Base-by-base conservation (phyloP, 2,888 invertebrate species). In the Agriopis aurantiaria region DNA sequence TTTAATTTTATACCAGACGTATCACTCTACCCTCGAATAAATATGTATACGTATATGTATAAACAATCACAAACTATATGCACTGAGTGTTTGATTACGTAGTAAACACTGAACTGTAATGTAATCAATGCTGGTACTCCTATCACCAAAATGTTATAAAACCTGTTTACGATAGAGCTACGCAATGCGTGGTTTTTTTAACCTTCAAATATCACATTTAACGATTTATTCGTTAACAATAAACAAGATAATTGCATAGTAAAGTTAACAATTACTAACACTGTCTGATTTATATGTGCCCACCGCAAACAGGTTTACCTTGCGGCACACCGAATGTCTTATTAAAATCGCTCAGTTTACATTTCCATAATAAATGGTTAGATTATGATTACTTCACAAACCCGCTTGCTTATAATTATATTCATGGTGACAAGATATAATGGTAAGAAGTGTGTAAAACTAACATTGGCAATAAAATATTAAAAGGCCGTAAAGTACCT, bases 221-320 rank as follows among this genome's bases (percentile, higher is more conserved):
- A 71, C 71, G 61, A 75, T 71, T 77, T 74, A 77, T 80, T 80
- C 68, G 72, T 73, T 68, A 77, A 64, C 76, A 78, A 78, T 75
- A 79, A 78, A 75, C 72, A 73, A 69, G 59, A 57, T 73, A 71
- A 74, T 74, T 71, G 69, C 72, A 61, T 68, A 73, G 71, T 71
- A 65, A 65, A 65, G 64, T 70, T 68, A 67, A 74, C 67, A 72
- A 74, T 76, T 77, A 74, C 66, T 55, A 75, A 75, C 71, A 76
- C 69, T 78, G 74, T 80, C 71, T 79, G 75, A 84, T 84, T 82
- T 82, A 83, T 80, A 77, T 78, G 76, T 81, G 75, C 76, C 79
- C 75, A 79, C n/a, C 68, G 76, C 72, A 76, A 82, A 81, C 85
- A 72, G 76, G 87, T 85, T 88, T 80, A 76, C 87, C 88, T 87